Evolutionary conservation across 2,797 vertebrate genomes (phyloP).

Genomic region (Eptatretus atami): DNA sequence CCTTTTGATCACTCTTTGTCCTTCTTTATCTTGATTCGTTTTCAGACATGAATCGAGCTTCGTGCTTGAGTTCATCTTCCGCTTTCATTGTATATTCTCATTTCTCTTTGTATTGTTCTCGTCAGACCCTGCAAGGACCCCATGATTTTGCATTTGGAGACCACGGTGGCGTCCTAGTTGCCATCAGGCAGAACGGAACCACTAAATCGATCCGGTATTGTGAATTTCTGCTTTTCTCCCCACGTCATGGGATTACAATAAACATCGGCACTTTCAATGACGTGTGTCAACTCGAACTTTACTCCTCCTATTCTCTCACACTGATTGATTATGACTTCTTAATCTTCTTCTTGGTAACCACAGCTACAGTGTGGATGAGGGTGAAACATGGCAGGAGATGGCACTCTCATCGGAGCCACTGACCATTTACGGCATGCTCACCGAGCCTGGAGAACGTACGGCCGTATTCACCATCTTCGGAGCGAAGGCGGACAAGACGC

Average conservation of each 20-base stretch:
- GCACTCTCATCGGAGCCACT: conserved; percentile 39
- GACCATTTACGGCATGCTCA: conserved; percentile 67
- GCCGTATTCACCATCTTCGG: conserved; percentile 89
- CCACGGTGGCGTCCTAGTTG: conserved; percentile 70
- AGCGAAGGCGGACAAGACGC: conserved; percentile 51
- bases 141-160: conserved; percentile 92
- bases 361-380: conserved; percentile 90
- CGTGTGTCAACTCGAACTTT: no score
- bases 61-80: no score
- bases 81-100: no score
- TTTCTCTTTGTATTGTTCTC: no score
- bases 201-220: conserved; percentile 44
- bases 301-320: no score
- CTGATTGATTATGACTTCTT: neutral
- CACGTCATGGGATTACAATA: neutral
- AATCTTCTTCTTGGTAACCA: neutral
- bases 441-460: conserved; percentile 79
- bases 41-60: no score
- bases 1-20: no score
- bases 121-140: conserved; percentile 50
- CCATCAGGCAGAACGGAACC: conserved; percentile 47
- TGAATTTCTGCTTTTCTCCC: neutral
- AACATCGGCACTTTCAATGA: neutral
- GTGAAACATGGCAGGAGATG: conserved; percentile 65
- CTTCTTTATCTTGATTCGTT: no score